A percentile compares a stretch with the other conserved stretches of the same genome.
Conservation (phyloP, 2,888 invertebrate species). For the Cryptocheilus praepositus region DNA sequence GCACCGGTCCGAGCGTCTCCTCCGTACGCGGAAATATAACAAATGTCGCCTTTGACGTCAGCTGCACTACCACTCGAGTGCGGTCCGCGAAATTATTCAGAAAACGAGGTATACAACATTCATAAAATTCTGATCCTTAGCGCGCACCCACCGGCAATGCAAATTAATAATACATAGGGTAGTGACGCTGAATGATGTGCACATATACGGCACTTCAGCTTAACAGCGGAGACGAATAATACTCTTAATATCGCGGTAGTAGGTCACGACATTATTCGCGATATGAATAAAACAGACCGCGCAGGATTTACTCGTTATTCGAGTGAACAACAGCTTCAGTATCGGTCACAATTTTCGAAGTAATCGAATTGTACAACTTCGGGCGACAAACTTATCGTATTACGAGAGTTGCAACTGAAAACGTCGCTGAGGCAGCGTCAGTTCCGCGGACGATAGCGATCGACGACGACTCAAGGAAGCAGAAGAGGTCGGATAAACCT, state of each 20-base stretch:
- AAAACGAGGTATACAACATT: constrained; percentile 2
- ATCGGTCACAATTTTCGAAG: too few relatives aligned
- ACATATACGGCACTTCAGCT: constrained; percentile 19
- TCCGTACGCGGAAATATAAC: not conserved
- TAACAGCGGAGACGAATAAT: constrained; percentile 15
- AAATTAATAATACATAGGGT: constrained; percentile 1
- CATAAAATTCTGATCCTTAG: constrained; percentile 3
- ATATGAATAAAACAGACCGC: too few relatives aligned
- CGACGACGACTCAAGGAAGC: constrained; percentile 15
- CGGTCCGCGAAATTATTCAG: constrained; percentile 1
- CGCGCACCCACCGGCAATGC: not conserved
- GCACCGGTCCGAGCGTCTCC: too few relatives aligned
- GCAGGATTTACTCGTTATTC: too few relatives aligned
- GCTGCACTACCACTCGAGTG: not conserved
- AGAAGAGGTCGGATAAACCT: constrained; percentile 29
- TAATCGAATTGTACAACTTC: too few relatives aligned
- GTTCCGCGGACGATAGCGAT: constrained; percentile 28
- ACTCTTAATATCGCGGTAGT: too few relatives aligned
- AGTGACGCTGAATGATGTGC: not conserved
- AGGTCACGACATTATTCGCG: too few relatives aligned
- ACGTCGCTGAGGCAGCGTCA: too few relatives aligned
- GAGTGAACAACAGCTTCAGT: too few relatives aligned
- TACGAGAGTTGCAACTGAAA: too few relatives aligned
- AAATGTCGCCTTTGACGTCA: constrained; percentile 6
- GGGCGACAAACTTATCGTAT: too few relatives aligned